Evolutionary conservation across 2,797 vertebrate species (phyloP).

Genomic region (Triplophysa bombifrons): DNA sequence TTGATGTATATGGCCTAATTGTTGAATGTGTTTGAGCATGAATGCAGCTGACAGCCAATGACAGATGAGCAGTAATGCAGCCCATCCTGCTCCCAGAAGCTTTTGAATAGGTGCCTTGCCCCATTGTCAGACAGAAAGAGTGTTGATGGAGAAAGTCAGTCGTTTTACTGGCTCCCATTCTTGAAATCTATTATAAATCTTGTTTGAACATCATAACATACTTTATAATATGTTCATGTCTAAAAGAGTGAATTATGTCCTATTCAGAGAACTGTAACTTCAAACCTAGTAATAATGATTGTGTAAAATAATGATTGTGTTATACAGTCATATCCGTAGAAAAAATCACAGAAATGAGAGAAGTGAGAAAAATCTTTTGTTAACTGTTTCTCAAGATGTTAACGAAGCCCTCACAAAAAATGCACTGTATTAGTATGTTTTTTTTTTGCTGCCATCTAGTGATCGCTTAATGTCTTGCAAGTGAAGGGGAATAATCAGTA

Average conservation of each 20-base stretch:
- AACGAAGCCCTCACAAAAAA: neutral
- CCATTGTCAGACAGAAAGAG: neutral
- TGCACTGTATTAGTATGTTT: neutral
- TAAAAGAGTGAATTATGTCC: too few species aligned
- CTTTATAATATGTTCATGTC: neutral
- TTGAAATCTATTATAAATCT: neutral
- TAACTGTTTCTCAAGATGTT: neutral
- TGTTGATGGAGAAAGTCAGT: neutral
- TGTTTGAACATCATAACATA: neutral
- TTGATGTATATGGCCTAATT: slow-evolving; percentile 15
- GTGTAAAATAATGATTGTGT: neutral
- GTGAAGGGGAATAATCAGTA: neutral
- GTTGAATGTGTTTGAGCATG: slow-evolving; percentile 13
- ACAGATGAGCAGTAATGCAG: neutral
- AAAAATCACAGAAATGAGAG: neutral
- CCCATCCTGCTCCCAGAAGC: neutral
- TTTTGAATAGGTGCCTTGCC: slow-evolving; percentile 10
- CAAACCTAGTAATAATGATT: too few species aligned
- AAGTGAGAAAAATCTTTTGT: neutral
- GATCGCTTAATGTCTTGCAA: neutral
- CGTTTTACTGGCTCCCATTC: neutral
- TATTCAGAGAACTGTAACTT: too few species aligned
- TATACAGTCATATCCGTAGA: neutral
- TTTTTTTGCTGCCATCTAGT: slow-evolving; percentile 13
- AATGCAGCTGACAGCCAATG: slow-evolving; percentile 27